Conservation (phyloP, 2,888 invertebrate species). For the Drosophila tripunctata region DNA sequence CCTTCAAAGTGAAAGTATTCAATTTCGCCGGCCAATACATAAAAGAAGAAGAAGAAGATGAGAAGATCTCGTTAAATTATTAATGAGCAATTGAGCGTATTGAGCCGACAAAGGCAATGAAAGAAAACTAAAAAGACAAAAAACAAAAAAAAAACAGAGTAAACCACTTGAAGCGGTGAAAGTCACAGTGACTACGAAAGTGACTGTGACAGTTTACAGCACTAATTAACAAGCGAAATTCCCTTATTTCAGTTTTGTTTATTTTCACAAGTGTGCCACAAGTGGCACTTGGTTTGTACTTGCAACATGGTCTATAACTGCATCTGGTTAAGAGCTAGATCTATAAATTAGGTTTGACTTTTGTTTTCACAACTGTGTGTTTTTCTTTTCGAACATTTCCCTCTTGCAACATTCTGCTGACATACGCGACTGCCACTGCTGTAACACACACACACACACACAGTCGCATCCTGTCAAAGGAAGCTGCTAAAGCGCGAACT, state of each 20-base stretch:
- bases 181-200: slow-evolving; percentile 33
- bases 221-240: slow-evolving; percentile 74
- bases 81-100: slow-evolving; percentile 56
- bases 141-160: too few species aligned
- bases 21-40: slow-evolving; percentile 35
- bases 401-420: slow-evolving; percentile 62
- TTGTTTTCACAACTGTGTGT: slow-evolving; percentile 79
- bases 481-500: slow-evolving; percentile 59
- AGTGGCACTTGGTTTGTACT: neutral
- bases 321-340: slow-evolving; percentile 4
- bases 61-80: slow-evolving; percentile 63
- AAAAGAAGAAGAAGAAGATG: neutral
- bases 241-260: slow-evolving; percentile 42
- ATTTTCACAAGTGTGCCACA: slow-evolving; percentile 70
- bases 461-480: slow-evolving; percentile 40
- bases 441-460: slow-evolving; percentile 18
- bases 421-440: slow-evolving; percentile 67
- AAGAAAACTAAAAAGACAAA: slow-evolving; percentile 27
- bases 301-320: neutral
- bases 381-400: slow-evolving; percentile 26
- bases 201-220: slow-evolving; percentile 64
- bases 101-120: slow-evolving; percentile 57
- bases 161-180: slow-evolving; percentile 45
- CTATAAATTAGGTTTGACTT: slow-evolving; percentile 55
- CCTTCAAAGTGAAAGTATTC: slow-evolving; percentile 71